These are phyloP conservation scores for Cyprinodon variegatus DNA, from an alignment of 2,113 vertebrate species.

Conservation along the genomic window DNA sequence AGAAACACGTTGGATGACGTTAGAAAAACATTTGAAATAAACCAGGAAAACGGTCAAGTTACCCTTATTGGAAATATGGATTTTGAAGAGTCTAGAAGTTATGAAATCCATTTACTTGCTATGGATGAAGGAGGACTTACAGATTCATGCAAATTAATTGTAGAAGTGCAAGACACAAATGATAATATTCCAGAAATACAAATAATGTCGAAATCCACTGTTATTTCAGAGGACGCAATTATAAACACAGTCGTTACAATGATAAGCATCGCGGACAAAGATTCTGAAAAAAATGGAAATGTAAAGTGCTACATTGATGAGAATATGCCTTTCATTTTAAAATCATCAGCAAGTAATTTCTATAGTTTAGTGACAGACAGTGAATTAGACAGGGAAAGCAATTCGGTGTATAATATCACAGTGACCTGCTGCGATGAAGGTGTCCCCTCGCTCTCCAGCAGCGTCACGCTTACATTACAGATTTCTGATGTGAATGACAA, in stretches of 20 bases:
- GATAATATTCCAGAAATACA: constrained; percentile 79
- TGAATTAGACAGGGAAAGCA: constrained; percentile 57
- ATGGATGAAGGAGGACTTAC: constrained; percentile 72
- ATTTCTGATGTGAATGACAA: too few relatives aligned
- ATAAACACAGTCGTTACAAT: constrained; percentile 54
- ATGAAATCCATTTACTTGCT: constrained; percentile 74
- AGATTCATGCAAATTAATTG: constrained; percentile 67
- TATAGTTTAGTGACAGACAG: constrained; percentile 67
- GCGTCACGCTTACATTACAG: too few relatives aligned
- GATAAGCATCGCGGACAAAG: constrained; percentile 64
- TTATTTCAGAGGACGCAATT: constrained; percentile 56
- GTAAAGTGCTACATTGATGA: constrained; percentile 45
- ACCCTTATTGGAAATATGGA: constrained; percentile 65
- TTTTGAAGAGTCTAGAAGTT: constrained; percentile 73
- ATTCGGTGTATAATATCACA: constrained; percentile 25
- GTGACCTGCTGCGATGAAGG: constrained; percentile 62
- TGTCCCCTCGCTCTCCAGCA: constrained; percentile 61
- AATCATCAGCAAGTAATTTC: constrained; percentile 66
- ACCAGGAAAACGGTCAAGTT: constrained; percentile 69
- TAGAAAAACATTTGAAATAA: constrained; percentile 70
- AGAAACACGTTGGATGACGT: constrained; percentile 27
- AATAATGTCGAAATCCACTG: constrained; percentile 53
- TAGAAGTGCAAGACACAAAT: constrained; percentile 79
- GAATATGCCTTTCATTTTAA: constrained; percentile 60
- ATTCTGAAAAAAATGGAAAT: constrained; percentile 68